Base-by-base conservation (phyloP, 2,888 invertebrate species). In the Callimorpha dominula region DNA sequence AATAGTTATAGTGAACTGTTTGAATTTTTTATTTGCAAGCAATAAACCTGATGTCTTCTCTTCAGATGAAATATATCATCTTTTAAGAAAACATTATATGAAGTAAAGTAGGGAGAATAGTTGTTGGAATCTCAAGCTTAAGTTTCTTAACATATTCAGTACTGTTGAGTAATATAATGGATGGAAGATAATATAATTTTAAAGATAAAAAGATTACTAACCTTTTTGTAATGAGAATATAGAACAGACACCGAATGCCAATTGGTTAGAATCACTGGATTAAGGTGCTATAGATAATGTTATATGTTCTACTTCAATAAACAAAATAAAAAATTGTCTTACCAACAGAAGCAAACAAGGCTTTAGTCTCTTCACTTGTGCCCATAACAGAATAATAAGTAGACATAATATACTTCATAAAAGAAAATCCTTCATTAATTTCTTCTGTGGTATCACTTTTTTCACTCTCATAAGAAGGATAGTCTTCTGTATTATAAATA, bases 301-400 rank as follows among this genome's bases (percentile, higher is more conserved):
- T 6, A 31, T 65, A 65, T 65, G 50, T 54, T 50, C 8, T 0
- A 17, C 4, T 52, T 31, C 12, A 46, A 65, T n/a, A n/a, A 43
- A 52, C 4, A 68, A 64, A 78, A 72, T 52, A 57, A n/a, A 67
- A 52, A 14, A 64, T 64, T 67, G 43, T 84, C 92, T 90, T 84
- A 95, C 95, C 94, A 77, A 90, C 85, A 74, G 94, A 84, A 70
- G 93, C 88, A 85, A 93, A 95, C 54, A 95, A 81, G n/a, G 91
- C 93, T 78, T 90, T 93, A n/a, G 90, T 86, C 81, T 94, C 91
- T 76, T 91, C 90, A 81, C 86, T 89, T 4, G 85, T 85, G n/a
- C 93, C 93, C 87, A 93, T 90, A 14, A 94, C 84, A 52, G 90
- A 89, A 76, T 90, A 88, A 79, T 92, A 94, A 57, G 88, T 88